phyloP scores from a whole-genome alignment of 2,888 invertebrate species.

The Pocota personata region DNA sequence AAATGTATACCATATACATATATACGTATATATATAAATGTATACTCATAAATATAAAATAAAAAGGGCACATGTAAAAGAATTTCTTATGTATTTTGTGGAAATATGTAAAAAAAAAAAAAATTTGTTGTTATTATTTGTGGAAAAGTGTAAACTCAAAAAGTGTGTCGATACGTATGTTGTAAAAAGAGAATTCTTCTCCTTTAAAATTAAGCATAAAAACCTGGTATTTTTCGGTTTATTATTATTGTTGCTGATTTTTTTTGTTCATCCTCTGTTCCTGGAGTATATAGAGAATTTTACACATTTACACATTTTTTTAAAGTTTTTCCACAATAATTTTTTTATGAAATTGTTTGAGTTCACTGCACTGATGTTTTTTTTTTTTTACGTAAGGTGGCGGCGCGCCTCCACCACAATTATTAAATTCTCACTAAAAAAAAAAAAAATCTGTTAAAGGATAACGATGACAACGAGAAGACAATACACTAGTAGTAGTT shows the following conservation, averaged over 20 bases:
- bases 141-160: slow-evolving; percentile 4
- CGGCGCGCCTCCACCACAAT: no score
- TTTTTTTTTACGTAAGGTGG: not conserved
- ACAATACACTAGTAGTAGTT: slow-evolving; percentile 13
- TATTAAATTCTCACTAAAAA: not conserved
- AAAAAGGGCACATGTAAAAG: not conserved
- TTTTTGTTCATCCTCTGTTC: not conserved
- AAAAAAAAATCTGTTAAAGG: slow-evolving; percentile 6
- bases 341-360: not conserved
- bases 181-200: not conserved
- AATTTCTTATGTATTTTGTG: not conserved
- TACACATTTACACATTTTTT: not conserved
- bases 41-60: not conserved
- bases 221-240: slow-evolving; percentile 10
- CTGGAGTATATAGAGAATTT: slow-evolving; percentile 2
- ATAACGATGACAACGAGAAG: slow-evolving; percentile 20
- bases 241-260: slow-evolving; percentile 18
- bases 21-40: not conserved
- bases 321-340: not conserved
- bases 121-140: slow-evolving; percentile 7
- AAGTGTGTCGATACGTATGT: not conserved
- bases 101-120: not conserved
- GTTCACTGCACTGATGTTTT: slow-evolving; percentile 53
- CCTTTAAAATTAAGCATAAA: not conserved
- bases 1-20: not conserved